Conservation (phyloP, 2,113 vertebrate genomes). For the Felis catus region F.catus_Fca126_mat1.0 CM031412.1:49736501-49737000, state of each 20-base stretch:
- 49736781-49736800: background rate
- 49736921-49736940: background rate
- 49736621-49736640: too few species aligned
- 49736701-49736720: background rate
- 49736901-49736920: background rate
- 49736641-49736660: too few species aligned
- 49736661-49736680: too few species aligned
- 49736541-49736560: too few species aligned
- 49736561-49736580: too few species aligned
- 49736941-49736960: background rate
- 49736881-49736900: background rate
- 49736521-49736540: too few species aligned
- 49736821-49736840: background rate
- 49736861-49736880: background rate
- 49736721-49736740: background rate
- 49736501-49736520: too few species aligned
- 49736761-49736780: background rate
- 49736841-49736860: background rate
- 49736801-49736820: conserved; percentile 11
- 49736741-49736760: background rate
- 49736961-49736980: background rate
- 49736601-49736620: too few species aligned
- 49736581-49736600: too few species aligned
- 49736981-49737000: background rate
- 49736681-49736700: too few species aligned